Evolutionary conservation across 1,140 invertebrate species (phyloP).

Genomic region (Leptopilina clavipes): DNA sequence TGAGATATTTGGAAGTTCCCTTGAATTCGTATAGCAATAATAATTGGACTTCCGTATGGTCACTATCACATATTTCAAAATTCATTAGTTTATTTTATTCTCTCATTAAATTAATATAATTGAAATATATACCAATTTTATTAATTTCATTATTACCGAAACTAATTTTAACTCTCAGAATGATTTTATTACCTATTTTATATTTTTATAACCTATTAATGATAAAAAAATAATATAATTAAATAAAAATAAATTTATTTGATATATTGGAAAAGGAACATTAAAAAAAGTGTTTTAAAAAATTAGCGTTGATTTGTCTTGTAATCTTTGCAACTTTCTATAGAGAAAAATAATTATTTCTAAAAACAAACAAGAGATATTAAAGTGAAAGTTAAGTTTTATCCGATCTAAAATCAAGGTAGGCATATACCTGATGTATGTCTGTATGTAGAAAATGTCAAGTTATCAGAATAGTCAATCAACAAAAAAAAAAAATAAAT

Average conservation of each 20-base stretch:
- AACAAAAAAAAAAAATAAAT: too few relatives aligned
- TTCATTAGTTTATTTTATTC: background rate
- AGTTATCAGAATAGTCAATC: constrained; percentile 19
- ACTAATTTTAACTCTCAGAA: too few relatives aligned
- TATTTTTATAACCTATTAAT: too few relatives aligned
- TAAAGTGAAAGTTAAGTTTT: constrained; percentile 20
- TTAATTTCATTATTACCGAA: too few relatives aligned
- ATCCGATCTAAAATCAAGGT: constrained; percentile 27
- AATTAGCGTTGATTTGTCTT: background rate
- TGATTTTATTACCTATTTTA: too few relatives aligned
- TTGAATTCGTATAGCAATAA: background rate
- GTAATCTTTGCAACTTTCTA: constrained; percentile 1
- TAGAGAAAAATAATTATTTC: constrained; percentile 10
- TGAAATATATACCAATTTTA: too few relatives aligned
- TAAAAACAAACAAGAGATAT: constrained; percentile 16
- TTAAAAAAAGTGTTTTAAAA: background rate
- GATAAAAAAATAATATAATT: too few relatives aligned
- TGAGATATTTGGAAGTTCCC: constrained; percentile 11
- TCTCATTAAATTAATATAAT: too few relatives aligned
- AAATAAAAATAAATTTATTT: too few relatives aligned
- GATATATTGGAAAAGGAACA: too few relatives aligned
- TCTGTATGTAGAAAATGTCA: constrained; percentile 13
- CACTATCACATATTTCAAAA: background rate
- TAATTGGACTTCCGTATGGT: background rate
- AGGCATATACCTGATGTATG: background rate